Percentiles rank a stretch among this genome's conserved stretches.
These are phyloP conservation scores for Chaetodon auriga DNA, from an alignment of 2,113 vertebrate genomes.

Conservation along the genomic window DNA sequence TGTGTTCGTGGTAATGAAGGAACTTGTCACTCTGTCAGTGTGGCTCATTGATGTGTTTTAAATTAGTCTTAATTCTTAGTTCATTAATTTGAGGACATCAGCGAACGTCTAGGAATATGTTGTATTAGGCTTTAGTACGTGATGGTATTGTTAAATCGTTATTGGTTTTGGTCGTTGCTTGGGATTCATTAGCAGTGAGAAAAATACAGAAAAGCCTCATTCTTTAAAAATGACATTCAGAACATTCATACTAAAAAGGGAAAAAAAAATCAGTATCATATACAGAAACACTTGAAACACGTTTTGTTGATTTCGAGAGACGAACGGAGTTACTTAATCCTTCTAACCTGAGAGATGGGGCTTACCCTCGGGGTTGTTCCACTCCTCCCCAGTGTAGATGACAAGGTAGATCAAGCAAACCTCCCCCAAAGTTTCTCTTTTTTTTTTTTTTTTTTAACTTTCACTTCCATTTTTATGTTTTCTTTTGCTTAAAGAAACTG, in stretches of 20 bases:
- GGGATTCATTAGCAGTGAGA: background rate
- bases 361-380: constrained; percentile 36
- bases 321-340: constrained; percentile 17
- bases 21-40: background rate
- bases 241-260: background rate
- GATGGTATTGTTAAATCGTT: background rate
- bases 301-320: constrained; percentile 38
- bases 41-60: background rate
- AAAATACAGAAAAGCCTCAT: background rate
- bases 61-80: background rate
- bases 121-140: background rate
- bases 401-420: constrained; percentile 50
- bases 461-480: constrained; percentile 24
- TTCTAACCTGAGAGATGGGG: constrained; percentile 31
- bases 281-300: constrained; percentile 10
- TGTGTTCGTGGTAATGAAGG: background rate
- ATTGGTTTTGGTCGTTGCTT: background rate
- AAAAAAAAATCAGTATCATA: background rate
- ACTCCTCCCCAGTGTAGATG: constrained; percentile 41
- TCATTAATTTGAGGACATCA: background rate
- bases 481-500: constrained; percentile 34
- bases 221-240: background rate
- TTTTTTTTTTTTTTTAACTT: constrained; percentile 1
- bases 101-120: background rate
- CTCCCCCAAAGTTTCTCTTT: constrained; percentile 13